Percentiles rank a stretch among this genome's conserved stretches.
Conservation (phyloP, 2,888 invertebrate genomes). For the Agrotis segetum region DNA sequence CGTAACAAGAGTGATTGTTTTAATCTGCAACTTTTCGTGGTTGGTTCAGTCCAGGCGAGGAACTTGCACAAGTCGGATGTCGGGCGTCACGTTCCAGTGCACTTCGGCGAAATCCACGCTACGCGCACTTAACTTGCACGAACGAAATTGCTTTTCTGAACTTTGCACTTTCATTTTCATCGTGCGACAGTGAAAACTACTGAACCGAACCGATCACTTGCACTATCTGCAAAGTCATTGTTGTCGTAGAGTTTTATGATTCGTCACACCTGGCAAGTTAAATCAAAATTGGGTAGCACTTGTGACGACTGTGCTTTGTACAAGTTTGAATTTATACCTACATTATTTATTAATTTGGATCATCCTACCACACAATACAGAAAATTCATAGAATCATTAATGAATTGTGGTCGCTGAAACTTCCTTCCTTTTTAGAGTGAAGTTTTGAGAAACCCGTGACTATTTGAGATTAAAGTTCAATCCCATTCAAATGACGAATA, state of each 20-base stretch:
- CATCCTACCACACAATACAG: too few relatives aligned
- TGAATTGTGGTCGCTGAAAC: not conserved
- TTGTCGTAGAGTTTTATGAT: conserved; percentile 9
- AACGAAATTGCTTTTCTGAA: conserved; percentile 70
- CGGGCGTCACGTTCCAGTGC: conserved; percentile 81
- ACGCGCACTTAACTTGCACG: conserved; percentile 67
- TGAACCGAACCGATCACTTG: conserved; percentile 57
- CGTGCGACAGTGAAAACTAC: conserved; percentile 62
- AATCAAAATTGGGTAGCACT: conserved; percentile 1
- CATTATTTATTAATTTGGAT: not conserved
- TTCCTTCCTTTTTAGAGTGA: conserved; percentile 33
- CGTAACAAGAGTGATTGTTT: conserved; percentile 32
- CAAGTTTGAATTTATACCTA: not conserved
- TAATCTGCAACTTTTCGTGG: conserved; percentile 61
- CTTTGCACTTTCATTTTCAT: conserved; percentile 78
- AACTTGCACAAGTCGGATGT: conserved; percentile 81
- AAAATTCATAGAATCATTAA: not conserved
- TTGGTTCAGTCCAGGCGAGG: conserved; percentile 73
- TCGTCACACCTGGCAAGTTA: conserved; percentile 13
- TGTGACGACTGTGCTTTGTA: conserved; percentile 5
- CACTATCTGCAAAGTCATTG: conserved; percentile 38
- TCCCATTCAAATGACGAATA: not conserved
- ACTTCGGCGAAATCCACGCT: conserved; percentile 78
- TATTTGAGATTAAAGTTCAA: conserved; percentile 11
- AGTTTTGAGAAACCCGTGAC: not conserved